A percentile compares a stretch with the other conserved stretches of the same genome.
These are phyloP conservation scores for Melanerpes formicivorus DNA, from an alignment of 2,113 vertebrate species.

Conservation along the genomic window DNA sequence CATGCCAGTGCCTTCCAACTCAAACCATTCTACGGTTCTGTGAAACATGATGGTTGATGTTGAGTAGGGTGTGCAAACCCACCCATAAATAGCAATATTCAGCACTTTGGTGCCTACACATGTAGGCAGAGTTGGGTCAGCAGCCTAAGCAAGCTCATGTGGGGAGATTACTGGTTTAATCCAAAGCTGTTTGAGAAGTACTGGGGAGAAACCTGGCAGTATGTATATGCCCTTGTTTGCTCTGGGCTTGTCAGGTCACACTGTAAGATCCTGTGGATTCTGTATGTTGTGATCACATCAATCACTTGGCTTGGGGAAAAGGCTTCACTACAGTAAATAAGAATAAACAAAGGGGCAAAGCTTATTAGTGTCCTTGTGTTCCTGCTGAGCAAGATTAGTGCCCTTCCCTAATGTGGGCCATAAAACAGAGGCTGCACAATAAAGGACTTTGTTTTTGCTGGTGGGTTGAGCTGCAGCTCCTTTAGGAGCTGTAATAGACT, in stretches of 20 bases:
- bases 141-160: slow-evolving; percentile 26
- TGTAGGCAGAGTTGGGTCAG: neutral
- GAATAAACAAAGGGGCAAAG: slow-evolving; percentile 49
- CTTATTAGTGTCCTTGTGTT: slow-evolving; percentile 52
- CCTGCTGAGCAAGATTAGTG: slow-evolving; percentile 47
- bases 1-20: too few species aligned
- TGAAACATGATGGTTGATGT: rapidly evolving
- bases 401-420: neutral
- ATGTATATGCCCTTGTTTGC: neutral
- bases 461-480: neutral
- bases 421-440: slow-evolving; percentile 34
- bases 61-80: rapidly evolving
- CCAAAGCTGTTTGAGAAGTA: neutral
- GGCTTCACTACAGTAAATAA: neutral
- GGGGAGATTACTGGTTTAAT: slow-evolving; percentile 38
- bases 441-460: slow-evolving; percentile 32
- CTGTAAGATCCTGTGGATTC: neutral
- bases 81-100: neutral
- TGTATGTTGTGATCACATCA: neutral
- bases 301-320: neutral
- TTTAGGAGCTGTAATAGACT: neutral
- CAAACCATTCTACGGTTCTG: too few species aligned
- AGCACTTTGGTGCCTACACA: neutral
- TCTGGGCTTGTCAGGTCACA: neutral
- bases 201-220: neutral